Percentiles rank a stretch among this genome's conserved stretches.
These are phyloP conservation scores for Drosophila meridiana DNA, from an alignment of 2,888 invertebrate genomes.

Conservation along the genomic window DNA sequence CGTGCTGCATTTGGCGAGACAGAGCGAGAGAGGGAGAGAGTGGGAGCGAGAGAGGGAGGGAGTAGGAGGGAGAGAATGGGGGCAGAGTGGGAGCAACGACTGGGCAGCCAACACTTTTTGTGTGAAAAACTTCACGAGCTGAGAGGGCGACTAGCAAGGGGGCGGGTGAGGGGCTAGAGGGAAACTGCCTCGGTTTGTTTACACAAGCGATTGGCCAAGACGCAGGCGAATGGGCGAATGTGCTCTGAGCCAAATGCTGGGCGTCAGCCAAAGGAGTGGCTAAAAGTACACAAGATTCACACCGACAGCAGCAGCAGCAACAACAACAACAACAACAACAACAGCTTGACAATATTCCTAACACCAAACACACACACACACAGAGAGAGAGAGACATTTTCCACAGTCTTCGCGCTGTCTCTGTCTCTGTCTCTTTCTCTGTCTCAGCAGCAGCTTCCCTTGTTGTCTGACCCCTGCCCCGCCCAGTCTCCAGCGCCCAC, in stretches of 20 bases:
- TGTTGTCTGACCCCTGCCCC: background rate
- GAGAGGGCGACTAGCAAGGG: background rate
- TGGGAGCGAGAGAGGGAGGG: background rate
- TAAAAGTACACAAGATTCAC: conserved; percentile 85
- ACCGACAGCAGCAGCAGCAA: conserved; percentile 56
- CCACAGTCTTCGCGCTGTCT: conserved; percentile 41
- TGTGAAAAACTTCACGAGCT: conserved; percentile 65
- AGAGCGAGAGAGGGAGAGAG: conserved; percentile 4
- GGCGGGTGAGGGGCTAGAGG: background rate
- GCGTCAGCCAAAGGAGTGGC: conserved; percentile 83
- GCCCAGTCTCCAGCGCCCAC: background rate
- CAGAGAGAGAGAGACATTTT: conserved; percentile 2
- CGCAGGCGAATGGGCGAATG: conserved; percentile 38
- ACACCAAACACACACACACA: conserved; percentile 29
- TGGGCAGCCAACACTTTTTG: conserved; percentile 74
- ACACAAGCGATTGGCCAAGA: conserved; percentile 85
- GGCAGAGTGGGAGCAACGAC: conserved; percentile 29
- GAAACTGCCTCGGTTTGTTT: conserved; percentile 71
- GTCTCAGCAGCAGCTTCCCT: conserved; percentile 17
- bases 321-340: conserved; percentile 42
- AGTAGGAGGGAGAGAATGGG: background rate
- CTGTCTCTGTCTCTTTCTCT: conserved; percentile 35
- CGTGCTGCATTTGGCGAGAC: conserved; percentile 33
- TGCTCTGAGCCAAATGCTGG: conserved; percentile 13
- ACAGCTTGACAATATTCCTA: conserved; percentile 65